These are phyloP conservation scores for Thaleichthys pacificus DNA, from an alignment of 2,797 vertebrate species.

Conservation along the genomic window DNA sequence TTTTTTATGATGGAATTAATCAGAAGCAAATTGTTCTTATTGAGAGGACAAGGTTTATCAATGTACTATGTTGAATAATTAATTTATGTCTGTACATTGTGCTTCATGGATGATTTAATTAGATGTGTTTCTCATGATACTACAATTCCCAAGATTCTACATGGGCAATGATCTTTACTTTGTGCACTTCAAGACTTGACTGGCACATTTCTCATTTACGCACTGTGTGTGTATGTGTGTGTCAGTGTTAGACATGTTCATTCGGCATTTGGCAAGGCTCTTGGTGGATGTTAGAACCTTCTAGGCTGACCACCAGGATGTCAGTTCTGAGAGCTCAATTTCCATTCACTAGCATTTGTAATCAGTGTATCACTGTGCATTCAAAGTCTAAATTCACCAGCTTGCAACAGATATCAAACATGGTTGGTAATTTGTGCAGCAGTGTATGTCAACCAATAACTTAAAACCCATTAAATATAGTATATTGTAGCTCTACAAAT, in stretches of 20 bases:
- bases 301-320: constrained; percentile 3
- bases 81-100: constrained; percentile 7
- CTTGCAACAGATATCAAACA: constrained; percentile 12
- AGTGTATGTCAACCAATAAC: constrained; percentile 12
- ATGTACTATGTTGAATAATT: constrained; percentile 21
- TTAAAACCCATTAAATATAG: neutral
- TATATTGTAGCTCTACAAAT: neutral
- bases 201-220: neutral
- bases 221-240: constrained; percentile 21
- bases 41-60: constrained; percentile 19
- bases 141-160: constrained; percentile 3
- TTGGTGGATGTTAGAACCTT: neutral
- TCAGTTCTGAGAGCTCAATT: neutral
- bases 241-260: neutral
- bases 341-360: neutral
- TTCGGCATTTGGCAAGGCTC: constrained; percentile 14
- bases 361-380: neutral
- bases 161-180: neutral
- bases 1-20: constrained; percentile 14
- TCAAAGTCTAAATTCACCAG: constrained; percentile 5
- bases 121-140: constrained; percentile 3
- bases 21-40: constrained; percentile 19
- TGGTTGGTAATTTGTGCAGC: constrained; percentile 28
- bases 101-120: constrained; percentile 22
- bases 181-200: constrained; percentile 24